phyloP scores from a whole-genome alignment of 2,113 vertebrate species.

The Muntiacus reevesi region DNA sequence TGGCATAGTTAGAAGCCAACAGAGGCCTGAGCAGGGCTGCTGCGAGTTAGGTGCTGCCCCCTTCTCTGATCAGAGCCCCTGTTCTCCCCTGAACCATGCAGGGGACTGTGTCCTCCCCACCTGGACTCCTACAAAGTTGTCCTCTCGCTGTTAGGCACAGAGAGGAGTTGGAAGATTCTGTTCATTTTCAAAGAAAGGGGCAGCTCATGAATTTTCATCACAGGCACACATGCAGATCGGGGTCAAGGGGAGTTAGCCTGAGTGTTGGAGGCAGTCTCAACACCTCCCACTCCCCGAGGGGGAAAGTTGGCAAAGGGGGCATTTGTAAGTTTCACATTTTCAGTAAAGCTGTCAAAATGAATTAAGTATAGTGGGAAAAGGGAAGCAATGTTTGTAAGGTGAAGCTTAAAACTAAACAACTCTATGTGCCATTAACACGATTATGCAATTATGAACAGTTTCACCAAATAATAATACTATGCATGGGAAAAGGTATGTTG shows the following conservation, averaged over 20 bases:
- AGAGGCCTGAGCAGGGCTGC: neutral
- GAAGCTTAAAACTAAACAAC: conserved; percentile 34
- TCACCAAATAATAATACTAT: neutral
- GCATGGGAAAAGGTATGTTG: neutral
- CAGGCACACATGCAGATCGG: conserved; percentile 31
- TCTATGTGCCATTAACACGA: neutral
- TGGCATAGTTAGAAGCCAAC: neutral
- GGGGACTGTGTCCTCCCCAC: neutral
- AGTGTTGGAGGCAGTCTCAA: neutral
- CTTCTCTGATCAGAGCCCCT: neutral
- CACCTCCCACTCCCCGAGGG: neutral
- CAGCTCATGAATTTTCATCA: conserved; percentile 60
- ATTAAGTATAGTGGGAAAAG: conserved; percentile 17
- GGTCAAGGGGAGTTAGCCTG: conserved; percentile 26
- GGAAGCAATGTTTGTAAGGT: neutral
- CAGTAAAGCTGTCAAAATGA: conserved; percentile 59
- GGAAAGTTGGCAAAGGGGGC: neutral
- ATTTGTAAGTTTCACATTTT: conserved; percentile 53
- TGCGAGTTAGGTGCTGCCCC: neutral
- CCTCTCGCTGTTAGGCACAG: neutral
- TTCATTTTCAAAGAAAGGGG: conserved; percentile 31
- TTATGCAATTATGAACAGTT: neutral
- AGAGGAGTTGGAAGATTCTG: neutral
- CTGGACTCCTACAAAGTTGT: neutral
- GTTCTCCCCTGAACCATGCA: neutral